phyloP scores from a whole-genome alignment of 1,140 invertebrate genomes.

The Drosophila orena region DNA sequence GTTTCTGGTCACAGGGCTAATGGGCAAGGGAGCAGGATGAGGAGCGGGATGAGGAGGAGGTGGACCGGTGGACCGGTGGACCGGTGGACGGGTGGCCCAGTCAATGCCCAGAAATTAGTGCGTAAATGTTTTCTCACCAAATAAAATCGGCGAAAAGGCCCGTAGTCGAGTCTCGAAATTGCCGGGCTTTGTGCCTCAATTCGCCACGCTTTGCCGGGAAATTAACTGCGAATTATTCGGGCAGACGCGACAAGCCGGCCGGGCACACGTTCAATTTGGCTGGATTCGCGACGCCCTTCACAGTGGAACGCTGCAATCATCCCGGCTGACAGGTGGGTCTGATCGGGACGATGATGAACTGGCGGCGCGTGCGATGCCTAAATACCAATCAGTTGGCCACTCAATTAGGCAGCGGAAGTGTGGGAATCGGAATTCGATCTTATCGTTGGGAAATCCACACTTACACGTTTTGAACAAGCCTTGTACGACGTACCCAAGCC shows the following conservation, averaged over 20 bases:
- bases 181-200: constrained; percentile 69
- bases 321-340: constrained; percentile 62
- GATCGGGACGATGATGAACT: constrained; percentile 62
- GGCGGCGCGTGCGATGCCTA: constrained; percentile 29
- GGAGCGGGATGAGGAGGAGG: constrained; percentile 32
- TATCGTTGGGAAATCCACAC: neutral
- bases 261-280: constrained; percentile 69
- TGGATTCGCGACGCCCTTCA: constrained; percentile 72
- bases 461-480: neutral
- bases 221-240: constrained; percentile 82
- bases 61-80: neutral
- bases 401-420: constrained; percentile 23
- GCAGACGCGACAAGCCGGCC: constrained; percentile 38
- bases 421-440: constrained; percentile 22
- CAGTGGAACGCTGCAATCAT: constrained; percentile 7
- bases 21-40: constrained; percentile 31
- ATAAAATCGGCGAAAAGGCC: constrained; percentile 58
- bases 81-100: constrained; percentile 19
- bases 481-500: neutral
- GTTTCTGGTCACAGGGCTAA: constrained; percentile 58
- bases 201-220: constrained; percentile 78
- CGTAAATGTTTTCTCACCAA: constrained; percentile 85
- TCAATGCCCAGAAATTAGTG: constrained; percentile 77
- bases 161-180: constrained; percentile 10
- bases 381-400: constrained; percentile 25